A percentile compares a stretch with the other conserved stretches of the same genome.
Evolutionary conservation across 2,797 vertebrate species (phyloP).

Genomic region (Crenuchus spilurus): DNA sequence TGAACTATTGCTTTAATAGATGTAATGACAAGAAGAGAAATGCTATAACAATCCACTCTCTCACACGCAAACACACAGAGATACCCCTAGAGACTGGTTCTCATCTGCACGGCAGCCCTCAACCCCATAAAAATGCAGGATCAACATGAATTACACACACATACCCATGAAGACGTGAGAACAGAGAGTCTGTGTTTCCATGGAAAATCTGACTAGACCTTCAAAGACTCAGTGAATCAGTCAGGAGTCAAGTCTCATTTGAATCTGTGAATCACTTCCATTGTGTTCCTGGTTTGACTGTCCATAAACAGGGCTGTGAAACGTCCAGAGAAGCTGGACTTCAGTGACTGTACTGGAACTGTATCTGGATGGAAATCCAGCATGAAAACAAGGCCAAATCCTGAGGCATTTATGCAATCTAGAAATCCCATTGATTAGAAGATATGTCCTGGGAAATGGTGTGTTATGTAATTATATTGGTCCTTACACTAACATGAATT

Average conservation of each 20-base stretch:
- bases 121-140: slow-evolving; percentile 10
- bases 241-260: neutral
- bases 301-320: too few relatives aligned
- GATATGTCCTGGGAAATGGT: too few relatives aligned
- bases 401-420: too few relatives aligned
- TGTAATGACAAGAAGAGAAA: neutral
- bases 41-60: neutral
- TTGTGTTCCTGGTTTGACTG: neutral
- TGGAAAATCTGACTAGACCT: slow-evolving; percentile 7
- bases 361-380: too few relatives aligned
- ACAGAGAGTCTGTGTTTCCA: slow-evolving; percentile 2
- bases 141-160: neutral
- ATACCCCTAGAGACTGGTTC: neutral
- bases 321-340: too few relatives aligned
- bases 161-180: neutral
- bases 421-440: too few relatives aligned
- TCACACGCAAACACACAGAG: neutral
- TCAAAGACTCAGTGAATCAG: neutral
- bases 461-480: too few relatives aligned
- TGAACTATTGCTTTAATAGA: neutral
- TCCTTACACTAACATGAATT: too few relatives aligned
- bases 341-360: too few relatives aligned
- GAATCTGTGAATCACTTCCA: slow-evolving; percentile 1
- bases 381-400: too few relatives aligned
- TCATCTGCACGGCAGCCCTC: slow-evolving; percentile 6